Conservation (phyloP, 2,888 invertebrate species). For the Tetragonula carbonaria region DNA sequence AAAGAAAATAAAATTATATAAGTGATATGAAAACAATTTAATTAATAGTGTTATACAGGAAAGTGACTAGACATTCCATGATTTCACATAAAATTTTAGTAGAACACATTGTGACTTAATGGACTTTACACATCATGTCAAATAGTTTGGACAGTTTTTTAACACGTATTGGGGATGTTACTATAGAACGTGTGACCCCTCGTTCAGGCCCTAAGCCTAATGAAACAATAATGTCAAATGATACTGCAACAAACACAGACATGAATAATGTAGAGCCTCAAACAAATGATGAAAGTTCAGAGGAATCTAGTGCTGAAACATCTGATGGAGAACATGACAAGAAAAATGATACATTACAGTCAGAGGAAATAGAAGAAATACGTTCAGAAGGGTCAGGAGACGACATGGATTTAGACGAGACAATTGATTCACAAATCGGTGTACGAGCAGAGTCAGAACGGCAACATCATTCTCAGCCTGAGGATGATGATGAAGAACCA, state of each 20-base stretch:
- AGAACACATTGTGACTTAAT: constrained; percentile 59
- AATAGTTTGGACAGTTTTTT: constrained; percentile 85
- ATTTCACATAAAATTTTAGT: constrained; percentile 51
- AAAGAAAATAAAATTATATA: constrained; percentile 57
- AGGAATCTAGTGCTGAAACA: constrained; percentile 84
- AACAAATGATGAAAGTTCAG: constrained; percentile 79
- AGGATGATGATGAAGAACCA: constrained; percentile 80
- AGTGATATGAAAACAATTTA: constrained; percentile 53
- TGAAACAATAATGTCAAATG: constrained; percentile 65
- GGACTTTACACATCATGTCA: constrained; percentile 77
- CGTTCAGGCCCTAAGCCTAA: constrained; percentile 73
- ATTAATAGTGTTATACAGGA: constrained; percentile 58
- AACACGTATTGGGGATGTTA: constrained; percentile 87
- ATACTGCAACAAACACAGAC: constrained; percentile 66
- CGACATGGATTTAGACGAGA: constrained; percentile 82
- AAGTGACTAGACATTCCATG: constrained; percentile 68
- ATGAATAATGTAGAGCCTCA: constrained; percentile 74
- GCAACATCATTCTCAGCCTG: constrained; percentile 69
- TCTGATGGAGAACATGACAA: constrained; percentile 79
- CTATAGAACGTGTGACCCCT: constrained; percentile 85
- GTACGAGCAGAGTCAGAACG: constrained; percentile 79
- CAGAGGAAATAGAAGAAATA: constrained; percentile 80
- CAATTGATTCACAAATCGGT: constrained; percentile 82
- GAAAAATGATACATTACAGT: constrained; percentile 71
- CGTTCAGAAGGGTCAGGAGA: constrained; percentile 81